Evolutionary conservation across 37 sponge, comb jelly and placozoan genomes (phyloP).

Genomic region (Oscarella lobularis): DNA sequence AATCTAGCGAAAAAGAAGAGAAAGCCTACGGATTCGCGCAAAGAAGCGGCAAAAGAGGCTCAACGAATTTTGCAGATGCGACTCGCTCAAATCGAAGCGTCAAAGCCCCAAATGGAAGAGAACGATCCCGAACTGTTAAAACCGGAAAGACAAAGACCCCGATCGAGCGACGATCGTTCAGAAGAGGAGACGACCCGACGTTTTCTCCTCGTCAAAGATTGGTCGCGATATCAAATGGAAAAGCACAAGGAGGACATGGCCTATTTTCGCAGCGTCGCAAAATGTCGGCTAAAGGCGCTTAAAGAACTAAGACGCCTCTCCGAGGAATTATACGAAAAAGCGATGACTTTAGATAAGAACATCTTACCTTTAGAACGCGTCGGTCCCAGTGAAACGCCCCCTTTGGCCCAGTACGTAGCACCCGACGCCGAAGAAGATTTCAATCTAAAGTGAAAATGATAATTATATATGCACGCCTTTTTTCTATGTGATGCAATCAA

Average conservation of each 20-base stretch:
- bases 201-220: conserved; percentile 50
- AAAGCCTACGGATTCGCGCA: not conserved
- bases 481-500: too few species aligned
- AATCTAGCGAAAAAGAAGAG: not conserved
- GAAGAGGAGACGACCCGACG: conserved; percentile 44
- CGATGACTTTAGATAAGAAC: conserved; percentile 30
- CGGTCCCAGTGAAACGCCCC: conserved; percentile 54
- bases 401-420: conserved; percentile 38
- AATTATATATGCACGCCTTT: too few species aligned
- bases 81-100: not conserved
- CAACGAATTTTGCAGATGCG: conserved; percentile 32
- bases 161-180: not conserved
- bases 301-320: conserved; percentile 64
- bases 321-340: conserved; percentile 30
- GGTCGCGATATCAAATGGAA: conserved; percentile 42
- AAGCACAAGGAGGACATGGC: conserved; percentile 29
- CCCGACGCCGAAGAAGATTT: conserved; percentile 41
- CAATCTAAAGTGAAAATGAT: conserved; percentile 6
- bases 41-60: conserved; percentile 25
- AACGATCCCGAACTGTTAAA: conserved; percentile 79
- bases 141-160: conserved; percentile 57
- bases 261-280: conserved; percentile 21
- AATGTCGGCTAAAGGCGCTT: conserved; percentile 51
- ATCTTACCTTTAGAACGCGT: conserved; percentile 37
- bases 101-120: conserved; percentile 36